Conservation (phyloP, 2,797 vertebrate genomes). For the Macroramphosus scolopax region DNA sequence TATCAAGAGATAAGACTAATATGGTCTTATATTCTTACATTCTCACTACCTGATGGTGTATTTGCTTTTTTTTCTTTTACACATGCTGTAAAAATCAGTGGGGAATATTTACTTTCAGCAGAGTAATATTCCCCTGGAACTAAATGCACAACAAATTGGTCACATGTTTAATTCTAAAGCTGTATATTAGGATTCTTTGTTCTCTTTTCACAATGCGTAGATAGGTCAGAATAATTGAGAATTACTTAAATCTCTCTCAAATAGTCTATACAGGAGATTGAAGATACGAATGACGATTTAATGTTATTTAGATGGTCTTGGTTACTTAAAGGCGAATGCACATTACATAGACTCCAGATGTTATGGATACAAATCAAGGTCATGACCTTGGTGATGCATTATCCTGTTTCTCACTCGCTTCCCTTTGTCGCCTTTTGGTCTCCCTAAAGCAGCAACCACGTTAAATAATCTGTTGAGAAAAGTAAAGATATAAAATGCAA, state of each 20-base stretch:
- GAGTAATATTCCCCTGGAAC: not conserved
- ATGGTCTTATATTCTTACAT: too few species aligned
- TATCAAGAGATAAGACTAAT: constrained; percentile 12
- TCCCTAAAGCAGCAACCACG: constrained; percentile 51
- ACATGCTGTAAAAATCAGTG: not conserved
- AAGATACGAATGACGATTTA: constrained; percentile 38
- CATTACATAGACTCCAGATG: constrained; percentile 44
- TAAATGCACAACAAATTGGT: not conserved
- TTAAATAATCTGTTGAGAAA: constrained; percentile 57
- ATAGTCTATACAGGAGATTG: too few species aligned
- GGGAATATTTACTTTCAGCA: not conserved
- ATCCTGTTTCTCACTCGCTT: constrained; percentile 36
- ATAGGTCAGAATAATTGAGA: constrained; percentile 20
- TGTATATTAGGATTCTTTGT: constrained; percentile 2
- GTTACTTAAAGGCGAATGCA: constrained; percentile 59
- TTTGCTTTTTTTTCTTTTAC: not conserved
- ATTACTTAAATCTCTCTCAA: constrained; percentile 32
- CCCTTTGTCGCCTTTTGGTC: constrained; percentile 32
- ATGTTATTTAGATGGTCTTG: constrained; percentile 28
- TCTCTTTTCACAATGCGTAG: not conserved
- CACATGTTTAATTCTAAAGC: constrained; percentile 18
- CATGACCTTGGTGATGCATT: constrained; percentile 63
- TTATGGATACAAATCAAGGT: constrained; percentile 57
- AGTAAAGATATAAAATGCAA: constrained; percentile 62
- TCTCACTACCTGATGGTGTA: too few species aligned